These are phyloP conservation scores for Epicauta chinensis DNA, from an alignment of 1,140 invertebrate species.

Conservation along the genomic window DNA sequence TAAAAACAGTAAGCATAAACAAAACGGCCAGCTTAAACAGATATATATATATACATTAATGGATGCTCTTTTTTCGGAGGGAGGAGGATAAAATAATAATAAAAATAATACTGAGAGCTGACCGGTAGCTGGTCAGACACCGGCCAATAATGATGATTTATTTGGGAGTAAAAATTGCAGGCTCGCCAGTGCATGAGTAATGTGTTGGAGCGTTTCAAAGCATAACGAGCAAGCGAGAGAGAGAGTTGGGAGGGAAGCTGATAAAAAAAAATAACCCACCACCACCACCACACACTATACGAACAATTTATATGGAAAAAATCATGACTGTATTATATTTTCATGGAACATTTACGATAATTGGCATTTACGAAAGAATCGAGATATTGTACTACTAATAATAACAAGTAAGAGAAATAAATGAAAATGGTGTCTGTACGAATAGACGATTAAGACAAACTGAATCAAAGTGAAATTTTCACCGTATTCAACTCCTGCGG, in stretches of 20 bases:
- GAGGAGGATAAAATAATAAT: neutral
- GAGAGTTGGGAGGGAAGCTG: no score
- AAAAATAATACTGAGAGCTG: slow-evolving; percentile 18
- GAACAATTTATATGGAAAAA: no score
- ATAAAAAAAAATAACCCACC: no score
- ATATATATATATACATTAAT: slow-evolving; percentile 22
- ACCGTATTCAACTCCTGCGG: no score
- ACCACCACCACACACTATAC: no score
- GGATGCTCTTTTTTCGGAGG: slow-evolving; percentile 17
- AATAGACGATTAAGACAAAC: no score
- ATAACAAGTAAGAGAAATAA: no score
- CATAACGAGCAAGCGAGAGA: slow-evolving; percentile 26
- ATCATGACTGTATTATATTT: slow-evolving; percentile 34
- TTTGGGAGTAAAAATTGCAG: slow-evolving; percentile 36
- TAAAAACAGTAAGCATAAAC: slow-evolving; percentile 28
- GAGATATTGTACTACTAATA: no score
- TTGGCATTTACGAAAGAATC: no score
- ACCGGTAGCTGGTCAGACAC: slow-evolving; percentile 19
- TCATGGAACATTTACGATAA: slow-evolving; percentile 25
- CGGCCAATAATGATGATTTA: slow-evolving; percentile 39
- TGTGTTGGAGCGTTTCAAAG: slow-evolving; percentile 29
- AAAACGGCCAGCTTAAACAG: slow-evolving; percentile 28
- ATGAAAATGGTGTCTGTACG: no score
- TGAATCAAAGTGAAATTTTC: no score
- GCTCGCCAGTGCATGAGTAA: slow-evolving; percentile 35